Conservation (phyloP, 1,140 invertebrate genomes). For the Drosophila oshimai region DNA sequence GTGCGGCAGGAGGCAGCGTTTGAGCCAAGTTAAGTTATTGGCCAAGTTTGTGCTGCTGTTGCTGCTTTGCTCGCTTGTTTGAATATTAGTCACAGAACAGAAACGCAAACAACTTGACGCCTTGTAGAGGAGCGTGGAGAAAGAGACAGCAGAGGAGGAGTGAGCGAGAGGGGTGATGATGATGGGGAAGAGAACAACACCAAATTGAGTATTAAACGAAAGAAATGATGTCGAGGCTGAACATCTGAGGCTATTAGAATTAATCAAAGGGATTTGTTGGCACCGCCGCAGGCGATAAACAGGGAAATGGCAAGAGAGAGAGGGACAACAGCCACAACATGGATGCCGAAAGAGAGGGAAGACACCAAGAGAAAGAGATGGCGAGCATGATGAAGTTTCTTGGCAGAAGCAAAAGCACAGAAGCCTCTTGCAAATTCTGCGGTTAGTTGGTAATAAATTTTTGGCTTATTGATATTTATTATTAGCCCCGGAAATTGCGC, state of each 20-base stretch:
- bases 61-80: conserved; percentile 58
- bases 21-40: conserved; percentile 78
- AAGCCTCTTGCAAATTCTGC: conserved; percentile 50
- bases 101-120: conserved; percentile 46
- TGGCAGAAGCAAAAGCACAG: conserved; percentile 6
- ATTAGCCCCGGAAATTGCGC: conserved; percentile 71
- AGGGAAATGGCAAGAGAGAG: neutral
- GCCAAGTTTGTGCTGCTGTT: conserved; percentile 35
- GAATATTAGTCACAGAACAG: conserved; percentile 75
- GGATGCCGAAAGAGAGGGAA: neutral
- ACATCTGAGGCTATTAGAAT: conserved; percentile 79
- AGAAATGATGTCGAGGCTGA: conserved; percentile 72
- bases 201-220: conserved; percentile 79
- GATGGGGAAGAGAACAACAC: conserved; percentile 39
- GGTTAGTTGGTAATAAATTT: conserved; percentile 75
- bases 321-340: neutral
- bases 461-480: conserved; percentile 78
- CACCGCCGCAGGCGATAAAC: conserved; percentile 52
- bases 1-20: conserved; percentile 41
- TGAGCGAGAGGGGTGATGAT: neutral
- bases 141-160: neutral
- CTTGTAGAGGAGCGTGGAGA: conserved; percentile 10
- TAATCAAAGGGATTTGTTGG: conserved; percentile 78
- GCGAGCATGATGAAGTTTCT: neutral
- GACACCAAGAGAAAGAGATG: neutral